Conservation (phyloP, 1,140 invertebrate genomes). For the Drosophila sturtevanti region DNA sequence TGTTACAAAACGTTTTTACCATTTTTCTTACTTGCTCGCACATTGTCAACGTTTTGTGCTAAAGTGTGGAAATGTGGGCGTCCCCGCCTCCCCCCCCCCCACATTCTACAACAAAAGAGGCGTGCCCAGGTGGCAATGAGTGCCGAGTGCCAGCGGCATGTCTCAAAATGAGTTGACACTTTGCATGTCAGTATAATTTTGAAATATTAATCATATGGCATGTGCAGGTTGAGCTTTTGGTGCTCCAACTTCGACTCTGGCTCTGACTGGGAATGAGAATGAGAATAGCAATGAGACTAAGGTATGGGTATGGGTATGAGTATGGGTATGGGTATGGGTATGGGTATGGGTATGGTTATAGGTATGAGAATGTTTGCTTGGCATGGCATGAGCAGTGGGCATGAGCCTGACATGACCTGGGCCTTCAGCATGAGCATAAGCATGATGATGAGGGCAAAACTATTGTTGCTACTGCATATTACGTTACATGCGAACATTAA, state of each 20-base stretch:
- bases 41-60: conserved; percentile 67
- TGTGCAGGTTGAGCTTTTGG: conserved; percentile 46
- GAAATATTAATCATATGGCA: conserved; percentile 78
- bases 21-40: conserved; percentile 61
- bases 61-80: conserved; percentile 58
- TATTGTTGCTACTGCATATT: conserved; percentile 72
- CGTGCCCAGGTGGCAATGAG: conserved; percentile 43
- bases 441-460: conserved; percentile 51
- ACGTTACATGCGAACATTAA: conserved; percentile 66
- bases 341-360: background rate
- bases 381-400: conserved; percentile 52
- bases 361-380: conserved; percentile 56
- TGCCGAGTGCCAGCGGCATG: conserved; percentile 35
- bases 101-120: background rate
- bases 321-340: conserved; percentile 15
- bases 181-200: conserved; percentile 80
- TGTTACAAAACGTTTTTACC: conserved; percentile 74
- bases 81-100: background rate
- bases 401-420: conserved; percentile 2
- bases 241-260: conserved; percentile 45
- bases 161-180: conserved; percentile 77
- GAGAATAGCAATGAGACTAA: conserved; percentile 32
- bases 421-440: conserved; percentile 8
- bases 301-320: background rate
- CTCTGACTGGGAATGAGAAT: background rate